phyloP scores from a whole-genome alignment of 2,113 vertebrate genomes.

The Progne subis region DNA sequence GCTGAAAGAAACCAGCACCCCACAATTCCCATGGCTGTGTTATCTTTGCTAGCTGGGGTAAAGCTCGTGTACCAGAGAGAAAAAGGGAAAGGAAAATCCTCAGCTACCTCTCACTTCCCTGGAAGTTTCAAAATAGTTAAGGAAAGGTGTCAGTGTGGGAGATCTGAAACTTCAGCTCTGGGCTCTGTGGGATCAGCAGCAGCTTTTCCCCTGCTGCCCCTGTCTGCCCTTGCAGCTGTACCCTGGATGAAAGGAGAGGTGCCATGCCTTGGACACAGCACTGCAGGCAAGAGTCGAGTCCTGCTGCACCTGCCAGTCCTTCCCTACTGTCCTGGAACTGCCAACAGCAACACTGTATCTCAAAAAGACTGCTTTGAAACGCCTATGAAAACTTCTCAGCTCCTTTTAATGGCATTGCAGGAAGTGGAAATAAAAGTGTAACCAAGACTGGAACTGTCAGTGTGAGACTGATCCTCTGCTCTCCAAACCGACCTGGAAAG shows the following conservation, averaged over 20 bases:
- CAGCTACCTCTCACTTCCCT: background rate
- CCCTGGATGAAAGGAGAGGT: background rate
- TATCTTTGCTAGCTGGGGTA: background rate
- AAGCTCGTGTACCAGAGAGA: background rate
- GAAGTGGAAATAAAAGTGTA: background rate
- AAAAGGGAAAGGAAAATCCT: background rate
- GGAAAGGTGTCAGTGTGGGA: background rate
- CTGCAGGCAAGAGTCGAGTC: too few relatives aligned
- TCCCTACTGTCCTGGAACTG: background rate
- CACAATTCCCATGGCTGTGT: background rate
- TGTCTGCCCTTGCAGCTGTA: background rate
- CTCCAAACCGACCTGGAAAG: background rate
- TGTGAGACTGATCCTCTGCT: background rate
- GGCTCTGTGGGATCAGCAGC: background rate
- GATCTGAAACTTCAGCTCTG: background rate
- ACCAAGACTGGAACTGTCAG: background rate
- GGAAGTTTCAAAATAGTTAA: background rate
- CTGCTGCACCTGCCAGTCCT: background rate
- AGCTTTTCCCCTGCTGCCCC: background rate
- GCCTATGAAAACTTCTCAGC: background rate
- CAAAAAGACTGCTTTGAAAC: background rate
- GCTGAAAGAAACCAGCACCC: background rate
- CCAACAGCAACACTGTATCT: background rate
- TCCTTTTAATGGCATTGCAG: background rate
- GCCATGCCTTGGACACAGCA: fast-evolving